Evolutionary conservation across 2,113 vertebrate species (phyloP), one percentile per base, ranked within the genome.

Genomic region (Orientallactaga bullata): DNA sequence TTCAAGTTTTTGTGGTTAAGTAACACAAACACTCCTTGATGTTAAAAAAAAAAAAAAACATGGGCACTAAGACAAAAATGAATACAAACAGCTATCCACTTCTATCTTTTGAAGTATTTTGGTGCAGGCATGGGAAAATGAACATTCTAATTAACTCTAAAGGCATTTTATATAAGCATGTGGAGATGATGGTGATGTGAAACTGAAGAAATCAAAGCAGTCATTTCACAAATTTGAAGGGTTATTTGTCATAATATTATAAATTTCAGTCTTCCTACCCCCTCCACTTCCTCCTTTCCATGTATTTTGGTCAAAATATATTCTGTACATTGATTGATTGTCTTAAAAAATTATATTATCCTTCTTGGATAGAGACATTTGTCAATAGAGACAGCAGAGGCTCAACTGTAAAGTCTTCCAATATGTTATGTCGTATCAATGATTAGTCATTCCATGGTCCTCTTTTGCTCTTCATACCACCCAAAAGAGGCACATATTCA

Each of bases 21-120:
- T 73, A 71, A 68, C 30, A 58, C 2, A 94, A 89, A 68, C 81
- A 23, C 65, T 91, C 61, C 2, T 9, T 83, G 80, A 72, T 55
- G 3, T 55, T 74, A 93, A 89, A 76, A 79, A 66, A 89, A 85
- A 77, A 55, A 24, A 35, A 93, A 65, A n/a, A 68, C 76, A n/a
- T 42, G 17, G 10, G 3, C 24, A 76, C 11, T 66, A 66, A 83
- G 66, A 61, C 11, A 87, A 89, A 11, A 39, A 72, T 32, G 87
- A 39, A 88, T 80, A 37, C 18, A 83, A 68, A 80, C 51, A 37
- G 47, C 4, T 81, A 11, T 66, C 39, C 18, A 18, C 3, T 17
- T 73, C 88, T 23, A 63, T 18, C 3, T 35, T 63, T 87, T n/a
- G 61, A 76, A 78, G 16, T 20, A 55, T 60, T 69, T 95, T 76